Conservation (phyloP, 2,888 invertebrate genomes). For the Pseudococcus jackbeardsleyi region DNA sequence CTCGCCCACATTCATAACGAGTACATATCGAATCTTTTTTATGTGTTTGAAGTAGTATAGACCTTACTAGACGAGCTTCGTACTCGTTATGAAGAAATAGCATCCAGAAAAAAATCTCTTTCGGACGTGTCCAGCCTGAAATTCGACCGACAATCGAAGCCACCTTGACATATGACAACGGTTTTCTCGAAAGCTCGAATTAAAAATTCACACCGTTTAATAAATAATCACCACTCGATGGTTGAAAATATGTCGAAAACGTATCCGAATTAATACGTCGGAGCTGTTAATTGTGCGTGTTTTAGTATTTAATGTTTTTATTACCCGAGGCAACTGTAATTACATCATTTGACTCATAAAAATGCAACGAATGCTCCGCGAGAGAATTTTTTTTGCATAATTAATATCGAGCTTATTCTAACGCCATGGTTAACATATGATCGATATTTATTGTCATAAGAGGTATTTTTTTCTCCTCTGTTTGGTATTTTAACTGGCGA, state of each 20-base stretch:
- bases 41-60: background rate
- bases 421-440: background rate
- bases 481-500: background rate
- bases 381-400: background rate
- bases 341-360: background rate
- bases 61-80: background rate
- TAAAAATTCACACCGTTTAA: constrained; percentile 2
- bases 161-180: background rate
- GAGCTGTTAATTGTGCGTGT: constrained; percentile 31
- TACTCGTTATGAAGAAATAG: background rate
- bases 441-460: constrained; percentile 19
- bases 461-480: background rate
- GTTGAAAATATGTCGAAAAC: constrained; percentile 27
- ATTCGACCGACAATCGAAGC: background rate
- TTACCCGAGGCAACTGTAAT: constrained; percentile 5
- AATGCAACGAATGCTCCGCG: background rate
- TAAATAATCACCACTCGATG: background rate
- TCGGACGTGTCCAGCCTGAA: too few species aligned
- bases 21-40: background rate
- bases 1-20: background rate
- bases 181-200: background rate
- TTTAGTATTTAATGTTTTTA: constrained; percentile 20
- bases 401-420: background rate
- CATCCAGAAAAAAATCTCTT: too few species aligned
- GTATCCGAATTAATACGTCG: background rate